A percentile compares a stretch with the other conserved stretches of the same genome.
Conservation (phyloP, 2,113 vertebrate genomes). For the Leucoraja erinaceus region DNA sequence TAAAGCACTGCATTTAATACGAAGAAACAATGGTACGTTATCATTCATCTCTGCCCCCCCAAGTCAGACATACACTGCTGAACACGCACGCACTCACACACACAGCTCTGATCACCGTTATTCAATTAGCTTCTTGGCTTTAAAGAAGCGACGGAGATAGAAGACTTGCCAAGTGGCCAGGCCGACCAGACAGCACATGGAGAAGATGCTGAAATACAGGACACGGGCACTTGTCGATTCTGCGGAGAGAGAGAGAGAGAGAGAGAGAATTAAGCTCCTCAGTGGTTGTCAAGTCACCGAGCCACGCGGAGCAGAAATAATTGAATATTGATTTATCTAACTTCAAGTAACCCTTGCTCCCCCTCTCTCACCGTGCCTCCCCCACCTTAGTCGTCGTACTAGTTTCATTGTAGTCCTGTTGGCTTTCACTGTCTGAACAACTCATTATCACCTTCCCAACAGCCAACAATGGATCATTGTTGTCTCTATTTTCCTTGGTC, state of each 20-base stretch:
- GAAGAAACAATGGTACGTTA: neutral
- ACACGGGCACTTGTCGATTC: conserved; percentile 95
- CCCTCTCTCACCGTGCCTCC: too few species aligned
- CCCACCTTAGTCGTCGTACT: too few species aligned
- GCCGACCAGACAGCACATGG: conserved; percentile 95
- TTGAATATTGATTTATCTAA: too few species aligned
- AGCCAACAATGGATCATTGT: too few species aligned
- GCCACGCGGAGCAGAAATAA: too few species aligned
- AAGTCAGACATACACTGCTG: neutral
- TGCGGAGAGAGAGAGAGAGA: conserved; percentile 53
- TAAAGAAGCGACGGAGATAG: conserved; percentile 96
- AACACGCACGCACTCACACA: neutral
- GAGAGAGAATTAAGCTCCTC: neutral
- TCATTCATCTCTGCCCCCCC: neutral
- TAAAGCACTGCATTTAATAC: neutral
- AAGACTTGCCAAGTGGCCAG: conserved; percentile 98
- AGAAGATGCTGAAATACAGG: conserved; percentile 98
- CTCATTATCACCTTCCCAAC: too few species aligned
- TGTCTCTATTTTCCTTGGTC: too few species aligned
- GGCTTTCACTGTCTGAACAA: too few species aligned
- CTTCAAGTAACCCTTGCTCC: too few species aligned
- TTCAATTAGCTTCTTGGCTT: conserved; percentile 98
- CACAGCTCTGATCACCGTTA: conserved; percentile 46
- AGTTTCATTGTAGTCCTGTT: too few species aligned
- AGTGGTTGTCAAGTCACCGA: too few species aligned